phyloP scores from a whole-genome alignment of 1,140 invertebrate genomes.

The Drosophila navojoa region DNA sequence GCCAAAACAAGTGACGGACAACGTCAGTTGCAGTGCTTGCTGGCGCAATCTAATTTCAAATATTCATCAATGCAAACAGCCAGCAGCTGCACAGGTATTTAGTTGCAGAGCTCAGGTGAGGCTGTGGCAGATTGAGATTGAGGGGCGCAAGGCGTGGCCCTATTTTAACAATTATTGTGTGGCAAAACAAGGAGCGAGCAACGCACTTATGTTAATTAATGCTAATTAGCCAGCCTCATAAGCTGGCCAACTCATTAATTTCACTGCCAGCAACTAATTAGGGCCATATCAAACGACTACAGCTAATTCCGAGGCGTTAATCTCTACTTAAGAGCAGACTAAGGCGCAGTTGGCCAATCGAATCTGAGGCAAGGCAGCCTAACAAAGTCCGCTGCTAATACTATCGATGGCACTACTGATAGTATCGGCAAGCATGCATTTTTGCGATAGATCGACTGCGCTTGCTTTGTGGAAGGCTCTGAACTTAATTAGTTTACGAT shows the following conservation, averaged over 20 bases:
- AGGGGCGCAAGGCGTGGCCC: not conserved
- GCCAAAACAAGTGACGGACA: conserved; percentile 3
- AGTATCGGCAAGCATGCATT: too few relatives aligned
- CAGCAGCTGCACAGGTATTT: not conserved
- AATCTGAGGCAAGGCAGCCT: not conserved
- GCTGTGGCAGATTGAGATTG: conserved; percentile 29
- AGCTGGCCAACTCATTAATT: conserved; percentile 19
- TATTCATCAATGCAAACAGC: conserved; percentile 6
- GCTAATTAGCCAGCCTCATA: conserved; percentile 30
- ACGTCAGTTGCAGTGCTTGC: conserved; percentile 9
- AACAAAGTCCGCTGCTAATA: too few relatives aligned
- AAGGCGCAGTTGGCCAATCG: not conserved
- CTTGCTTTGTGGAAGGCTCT: too few relatives aligned
- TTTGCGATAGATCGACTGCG: too few relatives aligned
- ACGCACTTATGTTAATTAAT: conserved; percentile 47
- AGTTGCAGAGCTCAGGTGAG: not conserved
- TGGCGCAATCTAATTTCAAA: conserved; percentile 30
- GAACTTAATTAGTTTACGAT: too few relatives aligned
- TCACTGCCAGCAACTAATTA: conserved; percentile 18
- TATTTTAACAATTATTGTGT: conserved; percentile 37
- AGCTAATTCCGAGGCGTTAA: conserved; percentile 10
- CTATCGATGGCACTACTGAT: too few relatives aligned
- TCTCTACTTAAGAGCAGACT: conserved; percentile 1
- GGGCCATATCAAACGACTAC: conserved; percentile 13
- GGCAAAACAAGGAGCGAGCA: not conserved